phyloP scores from a whole-genome alignment of 2,113 vertebrate species.

The Mormyrus iriodes region DNA sequence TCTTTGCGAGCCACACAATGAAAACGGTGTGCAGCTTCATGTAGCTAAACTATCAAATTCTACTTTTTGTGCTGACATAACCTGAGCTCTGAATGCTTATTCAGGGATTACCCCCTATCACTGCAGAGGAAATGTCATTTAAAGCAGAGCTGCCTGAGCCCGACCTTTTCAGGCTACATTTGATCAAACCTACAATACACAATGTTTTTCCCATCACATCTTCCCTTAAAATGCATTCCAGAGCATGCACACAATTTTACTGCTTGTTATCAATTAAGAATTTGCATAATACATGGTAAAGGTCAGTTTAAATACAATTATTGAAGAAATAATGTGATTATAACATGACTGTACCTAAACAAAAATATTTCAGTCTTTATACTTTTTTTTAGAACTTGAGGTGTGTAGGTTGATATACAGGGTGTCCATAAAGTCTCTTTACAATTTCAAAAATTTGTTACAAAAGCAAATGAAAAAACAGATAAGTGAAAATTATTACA shows the following conservation, averaged over 20 bases:
- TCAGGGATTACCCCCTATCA: background rate
- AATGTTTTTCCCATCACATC: background rate
- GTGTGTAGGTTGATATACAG: background rate
- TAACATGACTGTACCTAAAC: background rate
- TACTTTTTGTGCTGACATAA: background rate
- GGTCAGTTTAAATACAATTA: background rate
- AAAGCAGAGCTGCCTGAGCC: background rate
- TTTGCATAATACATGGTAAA: background rate
- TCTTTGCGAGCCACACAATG: background rate
- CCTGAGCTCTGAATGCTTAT: background rate
- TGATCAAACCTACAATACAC: background rate
- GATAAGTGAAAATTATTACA: too few relatives aligned
- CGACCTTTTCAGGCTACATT: constrained; percentile 7
- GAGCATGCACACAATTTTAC: background rate
- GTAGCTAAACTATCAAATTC: background rate
- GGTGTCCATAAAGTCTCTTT: too few relatives aligned
- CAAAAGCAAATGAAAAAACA: too few relatives aligned
- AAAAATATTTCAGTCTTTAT: background rate
- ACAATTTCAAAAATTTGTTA: too few relatives aligned
- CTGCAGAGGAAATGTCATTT: background rate
- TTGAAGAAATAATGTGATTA: background rate
- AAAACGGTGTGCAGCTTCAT: background rate
- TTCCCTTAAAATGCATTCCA: background rate
- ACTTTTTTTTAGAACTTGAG: background rate
- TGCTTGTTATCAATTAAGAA: background rate